Evolutionary conservation across 2,888 invertebrate genomes (phyloP).

Genomic region (Lamellibrachia satsuma): DNA sequence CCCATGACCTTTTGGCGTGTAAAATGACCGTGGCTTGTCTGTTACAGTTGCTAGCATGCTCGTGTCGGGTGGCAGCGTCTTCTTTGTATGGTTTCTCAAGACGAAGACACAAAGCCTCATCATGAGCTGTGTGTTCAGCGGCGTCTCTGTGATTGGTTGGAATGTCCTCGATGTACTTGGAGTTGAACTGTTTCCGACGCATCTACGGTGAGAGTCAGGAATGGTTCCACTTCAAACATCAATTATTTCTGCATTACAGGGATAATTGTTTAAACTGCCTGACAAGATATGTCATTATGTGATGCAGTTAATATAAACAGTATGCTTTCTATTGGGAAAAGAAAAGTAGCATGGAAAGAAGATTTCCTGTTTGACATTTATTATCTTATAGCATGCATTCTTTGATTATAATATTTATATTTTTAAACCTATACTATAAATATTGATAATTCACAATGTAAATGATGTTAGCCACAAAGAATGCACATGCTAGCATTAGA

Average conservation of each 20-base stretch:
- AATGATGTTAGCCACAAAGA: no score
- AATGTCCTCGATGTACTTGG: slow-evolving; percentile 87
- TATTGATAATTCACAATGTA: no score
- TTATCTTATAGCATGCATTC: no score
- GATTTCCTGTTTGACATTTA: no score
- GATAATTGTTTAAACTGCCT: neutral
- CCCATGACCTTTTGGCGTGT: neutral
- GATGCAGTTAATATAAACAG: no score
- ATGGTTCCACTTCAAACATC: neutral
- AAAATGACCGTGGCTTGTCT: neutral
- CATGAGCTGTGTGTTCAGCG: slow-evolving; percentile 65
- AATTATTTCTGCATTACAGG: slow-evolving; percentile 17
- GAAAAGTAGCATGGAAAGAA: no score
- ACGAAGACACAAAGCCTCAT: slow-evolving; percentile 54
- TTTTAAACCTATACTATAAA: no score
- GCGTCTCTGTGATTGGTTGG: slow-evolving; percentile 65
- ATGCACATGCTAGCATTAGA: no score
- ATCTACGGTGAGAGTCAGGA: slow-evolving; percentile 74
- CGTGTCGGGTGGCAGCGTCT: slow-evolving; percentile 59
- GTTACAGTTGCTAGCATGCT: slow-evolving; percentile 60
- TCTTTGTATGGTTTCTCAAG: slow-evolving; percentile 58
- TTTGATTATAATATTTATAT: no score
- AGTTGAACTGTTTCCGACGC: slow-evolving; percentile 92
- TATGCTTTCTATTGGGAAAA: no score
- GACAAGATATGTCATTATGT: no score